phyloP scores from a whole-genome alignment of 2,113 vertebrate genomes.

The Aldabrachelys gigantea region DNA sequence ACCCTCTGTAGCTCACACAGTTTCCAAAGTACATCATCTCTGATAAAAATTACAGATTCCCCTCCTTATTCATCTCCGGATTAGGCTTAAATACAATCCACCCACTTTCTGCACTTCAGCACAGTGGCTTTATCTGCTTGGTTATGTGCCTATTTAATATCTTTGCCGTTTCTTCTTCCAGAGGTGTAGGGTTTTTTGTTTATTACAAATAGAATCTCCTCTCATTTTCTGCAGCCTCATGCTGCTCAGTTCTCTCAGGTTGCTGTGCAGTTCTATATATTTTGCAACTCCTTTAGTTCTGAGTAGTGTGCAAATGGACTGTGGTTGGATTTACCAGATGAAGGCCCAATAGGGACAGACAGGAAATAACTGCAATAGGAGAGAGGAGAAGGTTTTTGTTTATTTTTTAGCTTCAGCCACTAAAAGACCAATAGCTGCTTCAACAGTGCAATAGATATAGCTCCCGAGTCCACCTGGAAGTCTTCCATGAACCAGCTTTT shows the following conservation, averaged over 20 bases:
- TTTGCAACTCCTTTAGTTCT: background rate
- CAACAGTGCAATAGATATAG: background rate
- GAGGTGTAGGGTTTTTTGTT: background rate
- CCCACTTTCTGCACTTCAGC: background rate
- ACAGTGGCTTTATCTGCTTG: background rate
- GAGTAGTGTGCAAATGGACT: background rate
- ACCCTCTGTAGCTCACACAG: fast-evolving
- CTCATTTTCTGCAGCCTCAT: background rate
- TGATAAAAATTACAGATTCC: background rate
- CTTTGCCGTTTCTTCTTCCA: background rate
- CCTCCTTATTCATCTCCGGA: background rate
- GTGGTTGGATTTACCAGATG: background rate
- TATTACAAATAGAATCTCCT: background rate
- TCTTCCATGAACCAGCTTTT: background rate
- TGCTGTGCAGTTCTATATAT: background rate
- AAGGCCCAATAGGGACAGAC: background rate
- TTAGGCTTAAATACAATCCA: background rate
- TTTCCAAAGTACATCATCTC: background rate
- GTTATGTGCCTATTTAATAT: background rate
- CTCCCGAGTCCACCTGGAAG: constrained; percentile 30
- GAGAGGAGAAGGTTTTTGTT: background rate
- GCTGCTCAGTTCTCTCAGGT: background rate
- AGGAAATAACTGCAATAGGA: background rate
- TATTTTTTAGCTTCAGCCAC: background rate
- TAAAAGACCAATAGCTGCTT: no score